Base-by-base conservation (phyloP, 2,888 invertebrate genomes). In the Hartigia nigra region DNA sequence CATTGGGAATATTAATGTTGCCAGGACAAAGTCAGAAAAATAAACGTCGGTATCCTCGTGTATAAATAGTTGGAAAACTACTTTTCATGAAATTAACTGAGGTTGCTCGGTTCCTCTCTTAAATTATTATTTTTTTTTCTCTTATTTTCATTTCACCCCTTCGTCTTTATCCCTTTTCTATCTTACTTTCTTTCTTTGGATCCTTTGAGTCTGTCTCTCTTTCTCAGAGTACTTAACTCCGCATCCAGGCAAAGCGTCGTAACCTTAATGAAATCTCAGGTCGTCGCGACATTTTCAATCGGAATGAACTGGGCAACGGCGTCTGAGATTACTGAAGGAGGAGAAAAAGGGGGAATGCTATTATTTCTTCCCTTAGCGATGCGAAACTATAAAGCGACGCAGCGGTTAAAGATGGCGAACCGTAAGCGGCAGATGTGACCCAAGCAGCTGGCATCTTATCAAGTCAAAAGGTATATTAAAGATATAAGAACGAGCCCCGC, bases 391-490 rank as follows among this genome's bases (percentile, higher is more conserved):
- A 9, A 23, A 55, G 23, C 9, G 55, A 55, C 55, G 55, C 23
- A 5, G 14, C 23, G 55, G 55, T 55, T 55, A 14, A 55, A 55
- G 55, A 55, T 55, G 55, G 55, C 55, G 14, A 23, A 9, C 55
- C 9, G 23, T 23, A 55, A 55, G 55, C 72, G 72, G 34, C 31
- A 34, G 34, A 72, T 31, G 72, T 32, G 72, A 31, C 35, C 32
- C n/a, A 32, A 39, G 31, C 32, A 31, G 39, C 39, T 31, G 69
- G 72, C 31, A 12, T 35, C 76, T 78, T 70, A 70, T 70, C 74
- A 36, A 78, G 76, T 78, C 78, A 35, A 55, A 55, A 78, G 76
- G 39, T 70, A 76, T 78, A 78, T 76, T 76, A 78, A 76, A 36
- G 72, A 12, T 32, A 72, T 31, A 34, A 31, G 55, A 37, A 70